Base-by-base conservation (phyloP, 1,140 invertebrate genomes). In the Drosophila bocqueti region DNA sequence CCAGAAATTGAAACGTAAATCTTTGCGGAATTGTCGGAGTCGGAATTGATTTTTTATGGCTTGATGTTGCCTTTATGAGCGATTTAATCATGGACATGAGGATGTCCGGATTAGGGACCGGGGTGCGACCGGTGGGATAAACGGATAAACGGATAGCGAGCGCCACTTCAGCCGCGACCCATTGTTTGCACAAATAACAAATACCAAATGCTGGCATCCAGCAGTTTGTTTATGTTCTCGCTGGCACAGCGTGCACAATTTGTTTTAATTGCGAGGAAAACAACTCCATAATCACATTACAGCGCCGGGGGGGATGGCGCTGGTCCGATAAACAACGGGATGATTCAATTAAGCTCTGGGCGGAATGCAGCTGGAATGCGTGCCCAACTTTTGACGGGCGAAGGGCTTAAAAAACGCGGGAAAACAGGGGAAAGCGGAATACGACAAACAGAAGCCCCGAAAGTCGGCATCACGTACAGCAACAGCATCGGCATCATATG, bases 251-350 rank as follows among this genome's bases (percentile, higher is more conserved):
- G 46, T 31, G 47, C 40, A 68, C 55, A 83, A 80, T 73, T 86
- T 80, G 76, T 63, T 79, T 89, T 83, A 79, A 82, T 82, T 86
- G 65, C 40, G 75, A 82, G 59, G 54, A 86, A 79, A 78, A 86
- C 83, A 86, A 59, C 64, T 69, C 55, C 50, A 74, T 83, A 80
- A 83, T 77, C 80, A 77, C 69, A 76, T 77, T 73, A 80, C 78
- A 74, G 31, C 36, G 29, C 21, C 55, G 38, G 61, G 45, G 34
- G 15, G 29, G 16, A 24, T 38, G 34, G 42, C 31, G 36, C 31
- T 29, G 24, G 21, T 45, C 36, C 46, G 38, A 21, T 36, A 47
- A 34, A 40, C 46, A 54, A 55, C 34, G 38, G 73, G 50, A 60
- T 72, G 71, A 80, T 83, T 79, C 67, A 83, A 87, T 87, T 74